phyloP scores from a whole-genome alignment of 2,888 invertebrate species.

The Cynaeus angustus region DNA sequence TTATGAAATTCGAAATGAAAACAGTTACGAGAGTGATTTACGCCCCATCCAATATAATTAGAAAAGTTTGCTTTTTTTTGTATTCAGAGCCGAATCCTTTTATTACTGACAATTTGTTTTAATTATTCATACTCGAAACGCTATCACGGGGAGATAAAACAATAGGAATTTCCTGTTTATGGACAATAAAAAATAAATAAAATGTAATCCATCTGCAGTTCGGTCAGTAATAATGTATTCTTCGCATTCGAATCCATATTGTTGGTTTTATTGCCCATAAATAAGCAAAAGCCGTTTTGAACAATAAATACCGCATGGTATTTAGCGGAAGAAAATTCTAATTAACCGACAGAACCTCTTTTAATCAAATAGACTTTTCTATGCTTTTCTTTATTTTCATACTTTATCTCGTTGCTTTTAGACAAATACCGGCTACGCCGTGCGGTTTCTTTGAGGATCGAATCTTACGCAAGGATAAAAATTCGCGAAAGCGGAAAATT shows the following conservation, averaged over 20 bases:
- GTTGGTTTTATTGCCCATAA: conserved; percentile 29
- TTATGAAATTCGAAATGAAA: conserved; percentile 3
- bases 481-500: conserved; percentile 13
- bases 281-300: not conserved
- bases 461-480: conserved; percentile 19
- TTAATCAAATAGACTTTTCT: too few species aligned
- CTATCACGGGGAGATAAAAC: conserved; percentile 7
- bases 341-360: too few species aligned
- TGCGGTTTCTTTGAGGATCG: conserved; percentile 40
- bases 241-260: conserved; percentile 9
- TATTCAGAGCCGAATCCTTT: conserved; percentile 3
- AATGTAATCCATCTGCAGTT: conserved; percentile 31
- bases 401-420: conserved; percentile 9
- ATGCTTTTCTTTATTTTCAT: conserved; percentile 7
- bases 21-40: conserved; percentile 23
- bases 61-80: conserved; percentile 5
- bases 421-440: conserved; percentile 31
- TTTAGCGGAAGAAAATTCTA: not conserved
- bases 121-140: conserved; percentile 24
- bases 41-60: conserved; percentile 32
- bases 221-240: conserved; percentile 14
- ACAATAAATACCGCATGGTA: not conserved
- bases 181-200: conserved; percentile 36
- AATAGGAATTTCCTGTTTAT: conserved; percentile 27
- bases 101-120: conserved; percentile 19